phyloP scores from a whole-genome alignment of 1,140 invertebrate species.

The Neocloeon triangulifer region DNA sequence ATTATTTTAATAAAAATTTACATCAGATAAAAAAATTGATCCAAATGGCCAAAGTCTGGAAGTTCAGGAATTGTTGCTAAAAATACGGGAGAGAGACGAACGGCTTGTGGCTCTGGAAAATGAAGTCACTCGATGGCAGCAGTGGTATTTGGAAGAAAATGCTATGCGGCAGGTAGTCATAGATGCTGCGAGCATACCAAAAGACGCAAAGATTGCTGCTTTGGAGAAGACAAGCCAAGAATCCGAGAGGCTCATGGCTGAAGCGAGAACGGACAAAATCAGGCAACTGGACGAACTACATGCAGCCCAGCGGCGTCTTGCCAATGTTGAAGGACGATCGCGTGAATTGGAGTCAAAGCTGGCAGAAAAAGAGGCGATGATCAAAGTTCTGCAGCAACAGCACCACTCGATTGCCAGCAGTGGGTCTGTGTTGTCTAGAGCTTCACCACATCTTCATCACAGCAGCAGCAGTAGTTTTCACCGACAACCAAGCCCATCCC shows the following conservation, averaged over 20 bases:
- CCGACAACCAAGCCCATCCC: too few species aligned
- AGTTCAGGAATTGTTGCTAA: too few species aligned
- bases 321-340: constrained; percentile 61
- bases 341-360: constrained; percentile 74
- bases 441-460: too few species aligned
- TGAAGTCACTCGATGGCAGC: constrained; percentile 69
- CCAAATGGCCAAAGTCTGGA: too few species aligned
- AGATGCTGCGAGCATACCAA: constrained; percentile 62
- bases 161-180: constrained; percentile 62
- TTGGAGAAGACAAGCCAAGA: constrained; percentile 70
- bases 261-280: constrained; percentile 65
- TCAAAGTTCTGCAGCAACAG: constrained; percentile 67
- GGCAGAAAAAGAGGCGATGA: constrained; percentile 74
- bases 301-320: constrained; percentile 56
- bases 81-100: constrained; percentile 58
- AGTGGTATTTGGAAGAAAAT: constrained; percentile 66
- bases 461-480: too few species aligned
- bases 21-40: too few species aligned
- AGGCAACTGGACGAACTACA: constrained; percentile 70
- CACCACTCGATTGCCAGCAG: too few species aligned
- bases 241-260: constrained; percentile 66
- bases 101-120: constrained; percentile 60
- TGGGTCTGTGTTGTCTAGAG: too few species aligned
- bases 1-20: too few species aligned
- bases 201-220: constrained; percentile 71